These are phyloP conservation scores for Etheostoma cragini DNA, from an alignment of 2,113 vertebrate genomes.

Conservation along the genomic window DNA sequence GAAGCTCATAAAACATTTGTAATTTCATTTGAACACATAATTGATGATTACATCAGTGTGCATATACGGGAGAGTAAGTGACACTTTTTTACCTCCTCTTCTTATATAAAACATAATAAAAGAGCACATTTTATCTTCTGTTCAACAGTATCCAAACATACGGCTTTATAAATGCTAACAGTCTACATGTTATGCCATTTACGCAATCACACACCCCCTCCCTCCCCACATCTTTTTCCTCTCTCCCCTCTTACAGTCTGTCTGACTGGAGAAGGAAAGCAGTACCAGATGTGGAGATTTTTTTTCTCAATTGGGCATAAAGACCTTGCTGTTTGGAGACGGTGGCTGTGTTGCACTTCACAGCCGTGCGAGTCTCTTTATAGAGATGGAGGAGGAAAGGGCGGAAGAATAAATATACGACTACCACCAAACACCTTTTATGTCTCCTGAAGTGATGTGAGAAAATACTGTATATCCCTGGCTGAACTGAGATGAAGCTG, in stretches of 20 bases:
- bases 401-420: conserved; percentile 67
- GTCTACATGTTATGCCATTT: conserved; percentile 51
- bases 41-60: conserved; percentile 12
- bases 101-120: background rate
- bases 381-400: conserved; percentile 65
- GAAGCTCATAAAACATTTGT: background rate
- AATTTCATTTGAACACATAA: background rate
- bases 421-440: conserved; percentile 63
- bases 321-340: conserved; percentile 73
- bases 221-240: conserved; percentile 44
- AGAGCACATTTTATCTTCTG: background rate
- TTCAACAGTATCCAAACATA: background rate
- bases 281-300: conserved; percentile 78
- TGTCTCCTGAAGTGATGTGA: conserved; percentile 63
- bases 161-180: conserved; percentile 27
- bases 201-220: conserved; percentile 43
- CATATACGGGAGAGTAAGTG: background rate
- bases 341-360: conserved; percentile 72
- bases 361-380: conserved; percentile 70
- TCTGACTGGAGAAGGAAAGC: conserved; percentile 71
- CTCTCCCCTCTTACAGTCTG: conserved; percentile 47
- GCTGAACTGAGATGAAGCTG: conserved; percentile 24
- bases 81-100: background rate
- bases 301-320: conserved; percentile 55
- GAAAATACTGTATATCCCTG: conserved; percentile 54